phyloP scores from a whole-genome alignment of 2,888 invertebrate genomes.

The Coelogynopora nodosa region DNA sequence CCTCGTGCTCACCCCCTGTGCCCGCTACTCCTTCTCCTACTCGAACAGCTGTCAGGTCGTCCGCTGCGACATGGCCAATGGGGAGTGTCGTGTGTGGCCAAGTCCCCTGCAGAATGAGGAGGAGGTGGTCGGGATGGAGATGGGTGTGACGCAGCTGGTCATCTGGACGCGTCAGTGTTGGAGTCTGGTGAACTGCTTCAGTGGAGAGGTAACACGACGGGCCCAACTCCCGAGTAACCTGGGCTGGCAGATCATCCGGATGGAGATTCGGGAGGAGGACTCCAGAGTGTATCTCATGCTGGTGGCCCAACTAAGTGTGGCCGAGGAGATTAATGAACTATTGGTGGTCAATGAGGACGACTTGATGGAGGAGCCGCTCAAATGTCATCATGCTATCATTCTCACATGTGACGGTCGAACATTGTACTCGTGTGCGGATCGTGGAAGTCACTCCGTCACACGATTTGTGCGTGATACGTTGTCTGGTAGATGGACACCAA shows the following conservation, averaged over 20 bases:
- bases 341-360: constrained; percentile 52
- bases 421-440: constrained; percentile 59
- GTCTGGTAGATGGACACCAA: constrained; percentile 54
- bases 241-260: background rate
- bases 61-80: constrained; percentile 83
- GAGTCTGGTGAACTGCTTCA: background rate
- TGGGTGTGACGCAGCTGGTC: constrained; percentile 55
- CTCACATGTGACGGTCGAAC: constrained; percentile 52
- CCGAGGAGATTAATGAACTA: constrained; percentile 54
- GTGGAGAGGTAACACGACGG: background rate
- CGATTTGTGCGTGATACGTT: constrained; percentile 52
- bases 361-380: constrained; percentile 55
- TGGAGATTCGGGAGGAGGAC: background rate
- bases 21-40: constrained; percentile 88
- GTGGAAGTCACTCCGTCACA: constrained; percentile 58
- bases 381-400: constrained; percentile 60
- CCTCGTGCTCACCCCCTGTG: constrained; percentile 83
- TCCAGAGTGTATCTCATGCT: background rate
- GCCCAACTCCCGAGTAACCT: background rate
- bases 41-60: constrained; percentile 92
- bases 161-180: constrained; percentile 34
- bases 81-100: constrained; percentile 79
- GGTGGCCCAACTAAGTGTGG: constrained; percentile 49
- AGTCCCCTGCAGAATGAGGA: constrained; percentile 62
- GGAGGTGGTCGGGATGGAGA: constrained; percentile 54